Percentiles rank a stretch among this genome's conserved stretches.
phyloP scores from a whole-genome alignment of 2,113 vertebrate genomes.

The Clarias macrocephalus region DNA sequence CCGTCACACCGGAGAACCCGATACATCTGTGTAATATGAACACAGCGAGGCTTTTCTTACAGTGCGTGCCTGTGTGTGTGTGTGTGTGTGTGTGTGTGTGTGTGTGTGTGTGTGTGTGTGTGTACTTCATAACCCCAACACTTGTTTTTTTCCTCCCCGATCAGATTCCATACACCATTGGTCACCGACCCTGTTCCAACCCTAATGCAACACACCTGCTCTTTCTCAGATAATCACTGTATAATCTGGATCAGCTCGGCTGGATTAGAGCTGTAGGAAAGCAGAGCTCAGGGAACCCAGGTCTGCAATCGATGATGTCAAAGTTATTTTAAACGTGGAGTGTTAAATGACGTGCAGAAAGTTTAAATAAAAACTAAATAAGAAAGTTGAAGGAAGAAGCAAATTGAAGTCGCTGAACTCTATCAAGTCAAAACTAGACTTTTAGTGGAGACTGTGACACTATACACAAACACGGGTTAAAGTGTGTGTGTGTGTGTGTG shows the following conservation, averaged over 20 bases:
- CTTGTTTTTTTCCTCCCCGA: neutral
- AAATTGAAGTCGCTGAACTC: neutral
- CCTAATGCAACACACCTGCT: constrained; percentile 14
- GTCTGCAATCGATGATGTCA: neutral
- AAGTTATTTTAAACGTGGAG: neutral
- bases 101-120: too few relatives aligned
- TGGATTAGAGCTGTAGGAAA: neutral
- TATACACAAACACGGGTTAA: neutral
- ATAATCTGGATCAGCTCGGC: neutral
- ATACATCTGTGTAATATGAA: neutral
- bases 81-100: neutral
- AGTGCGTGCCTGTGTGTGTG: neutral
- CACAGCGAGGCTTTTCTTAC: neutral
- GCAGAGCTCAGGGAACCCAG: too few relatives aligned
- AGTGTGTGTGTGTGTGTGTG: neutral
- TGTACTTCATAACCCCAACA: neutral
- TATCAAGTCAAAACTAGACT: neutral
- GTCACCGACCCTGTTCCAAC: neutral
- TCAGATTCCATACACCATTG: constrained; percentile 2
- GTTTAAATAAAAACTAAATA: neutral
- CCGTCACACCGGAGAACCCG: neutral
- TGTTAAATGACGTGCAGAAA: neutral
- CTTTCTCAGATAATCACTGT: neutral
- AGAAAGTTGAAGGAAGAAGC: neutral
- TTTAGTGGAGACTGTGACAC: neutral